Evolutionary conservation across 2,888 invertebrate species (phyloP), one percentile per base, ranked within the genome.

Genomic region (Glaucopsyche alexis): DNA sequence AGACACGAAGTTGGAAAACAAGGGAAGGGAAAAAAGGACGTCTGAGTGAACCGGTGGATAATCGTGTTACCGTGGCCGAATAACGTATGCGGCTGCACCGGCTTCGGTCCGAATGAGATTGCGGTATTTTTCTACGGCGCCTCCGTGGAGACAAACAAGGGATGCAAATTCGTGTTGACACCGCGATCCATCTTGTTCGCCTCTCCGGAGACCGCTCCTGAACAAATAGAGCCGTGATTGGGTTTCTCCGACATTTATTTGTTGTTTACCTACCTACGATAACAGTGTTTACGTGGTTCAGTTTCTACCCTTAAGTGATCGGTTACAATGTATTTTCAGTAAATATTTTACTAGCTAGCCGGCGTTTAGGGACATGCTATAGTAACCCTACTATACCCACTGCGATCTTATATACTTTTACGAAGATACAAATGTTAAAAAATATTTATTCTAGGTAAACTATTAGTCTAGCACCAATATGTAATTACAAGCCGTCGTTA

Each of bases 161-260:
- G 90, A 93, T 93, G 93, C 93, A 93, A 92, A 93, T 93, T 91
- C 88, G 88, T 92, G 93, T 93, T 92, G 93, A 92, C 92, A 90
- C 90, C 87, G 84, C 93, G 88, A 93, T 93, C 92, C 90, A 87
- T 92, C 92, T 93, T 90, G 91, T 91, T 90, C 90, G 89, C 78
- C 88, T 90, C 92, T 89, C 91, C 81, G 79, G 90, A 91, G 91
- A 90, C 91, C 86, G 81, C 85, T 85, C 83, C 85, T 83, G 87
- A 87, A 88, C 87, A 90, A 90, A 91, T 90, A 89, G 87, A 84
- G 82, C 85, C 82, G 87, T 89, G 90, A 91, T 91, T 88, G 90
- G 89, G 89, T 86, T 82, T 82, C 84, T 84, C 86, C 83, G 80
- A 79, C 77, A 82, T 84, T 82, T 82, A 77, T 80, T 80, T 79